Base-by-base conservation (phyloP, 35 echinoderm and acorn worm genomes). In the Acanthaster planci region DNA sequence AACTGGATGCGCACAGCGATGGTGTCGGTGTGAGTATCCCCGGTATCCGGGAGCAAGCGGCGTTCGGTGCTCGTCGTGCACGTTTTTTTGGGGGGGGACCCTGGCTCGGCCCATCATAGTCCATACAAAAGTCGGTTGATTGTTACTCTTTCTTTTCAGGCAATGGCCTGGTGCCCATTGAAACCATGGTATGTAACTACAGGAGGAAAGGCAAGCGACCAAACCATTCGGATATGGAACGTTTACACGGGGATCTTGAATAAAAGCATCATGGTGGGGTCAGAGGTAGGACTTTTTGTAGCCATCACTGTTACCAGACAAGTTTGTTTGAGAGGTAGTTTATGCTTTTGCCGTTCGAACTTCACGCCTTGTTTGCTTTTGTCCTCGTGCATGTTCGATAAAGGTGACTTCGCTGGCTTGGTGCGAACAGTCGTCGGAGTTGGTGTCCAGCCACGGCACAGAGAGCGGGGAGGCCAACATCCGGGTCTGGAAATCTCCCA, bases 131-230 rank as follows among this genome's bases (percentile, higher is more conserved):
- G 42, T 47, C 42, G 4, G 42, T 47, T 47, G 42, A 6, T 47
- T 47, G 4, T 47, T 47, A 47, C 12, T 47, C 8, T 72, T 16
- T 35, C 21, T 29, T 52, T 40, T 10, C 18, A 84, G 82, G 82
- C 56, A 18, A 84, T 84, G 82, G 38, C 82, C 40, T 84, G 82
- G 82, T 84, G 82, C 44, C 82, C 82, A 60, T 84, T 52, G 82
- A 55, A 84, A 84, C 55, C 36, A 8, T 55, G 55, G 58, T 60
- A 64, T 21, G n/a, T 84, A 7, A 60, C 82, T 35, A 84, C 82
- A 15, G 82, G 82, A 12, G 67, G 67, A n/a, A 50, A 36, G 31
- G 31, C 16, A 38, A 21, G 67, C 2, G 52, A 84, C 31, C 82
- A 55, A n/a, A 84, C 82, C 31, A 40, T 84, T 37, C 58, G 67